Percentiles rank a stretch among this genome's conserved stretches.
Evolutionary conservation across 2,888 invertebrate genomes (phyloP).

Genomic region (Pseudoips prasinana): DNA sequence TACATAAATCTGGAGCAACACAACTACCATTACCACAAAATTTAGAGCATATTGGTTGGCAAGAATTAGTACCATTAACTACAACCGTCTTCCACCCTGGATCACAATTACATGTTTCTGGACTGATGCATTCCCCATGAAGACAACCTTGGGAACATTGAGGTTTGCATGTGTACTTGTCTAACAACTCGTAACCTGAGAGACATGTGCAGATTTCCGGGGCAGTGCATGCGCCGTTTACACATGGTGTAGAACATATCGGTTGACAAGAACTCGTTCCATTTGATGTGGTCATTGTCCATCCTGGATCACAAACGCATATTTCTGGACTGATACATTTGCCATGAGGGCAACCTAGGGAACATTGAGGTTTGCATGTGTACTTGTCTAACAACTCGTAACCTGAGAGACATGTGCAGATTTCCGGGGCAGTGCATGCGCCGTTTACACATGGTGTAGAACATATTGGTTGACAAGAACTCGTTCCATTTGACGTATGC

Average conservation of each 20-base stretch:
- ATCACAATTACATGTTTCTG: slow-evolving; percentile 18
- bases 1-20: slow-evolving; percentile 10
- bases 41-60: slow-evolving; percentile 9
- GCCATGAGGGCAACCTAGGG: slow-evolving; percentile 14
- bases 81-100: slow-evolving; percentile 11
- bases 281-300: slow-evolving; percentile 12
- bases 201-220: slow-evolving; percentile 7
- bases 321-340: slow-evolving; percentile 11
- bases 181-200: neutral
- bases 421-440: slow-evolving; percentile 21
- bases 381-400: slow-evolving; percentile 9
- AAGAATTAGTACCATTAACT: neutral
- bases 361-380: slow-evolving; percentile 15
- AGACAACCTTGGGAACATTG: slow-evolving; percentile 11
- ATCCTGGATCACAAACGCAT: slow-evolving; percentile 18
- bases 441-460: slow-evolving; percentile 12
- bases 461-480: slow-evolving; percentile 12
- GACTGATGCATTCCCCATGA: slow-evolving; percentile 10
- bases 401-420: slow-evolving; percentile 18
- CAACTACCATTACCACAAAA: slow-evolving; percentile 11
- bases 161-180: slow-evolving; percentile 9
- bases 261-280: slow-evolving; percentile 13
- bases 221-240: slow-evolving; percentile 5
- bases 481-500: too few species aligned
- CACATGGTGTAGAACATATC: slow-evolving; percentile 7